These are phyloP conservation scores for Lycocerus yunnanus DNA, from an alignment of 2,888 invertebrate species.

Conservation along the genomic window DNA sequence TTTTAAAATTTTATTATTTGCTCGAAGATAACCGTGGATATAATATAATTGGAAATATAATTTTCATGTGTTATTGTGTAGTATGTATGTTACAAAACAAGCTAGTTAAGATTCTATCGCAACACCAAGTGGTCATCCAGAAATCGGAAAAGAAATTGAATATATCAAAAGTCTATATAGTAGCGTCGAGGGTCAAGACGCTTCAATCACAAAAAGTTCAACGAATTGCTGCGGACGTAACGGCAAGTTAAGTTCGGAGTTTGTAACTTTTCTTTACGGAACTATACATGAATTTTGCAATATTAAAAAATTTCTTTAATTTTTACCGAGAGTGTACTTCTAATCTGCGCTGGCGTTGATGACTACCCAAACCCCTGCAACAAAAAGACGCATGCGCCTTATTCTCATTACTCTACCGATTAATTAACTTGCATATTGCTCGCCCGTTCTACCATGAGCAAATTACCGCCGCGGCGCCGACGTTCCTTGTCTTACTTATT, in stretches of 20 bases:
- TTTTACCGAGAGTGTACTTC: conserved; percentile 61
- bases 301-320: conserved; percentile 43
- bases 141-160: conserved; percentile 5
- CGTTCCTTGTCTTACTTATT: conserved; percentile 34
- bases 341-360: conserved; percentile 66
- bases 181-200: conserved; percentile 38
- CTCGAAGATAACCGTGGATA: not conserved
- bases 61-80: not conserved
- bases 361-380: conserved; percentile 60
- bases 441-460: conserved; percentile 55
- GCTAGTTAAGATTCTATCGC: conserved; percentile 3
- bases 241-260: conserved; percentile 26
- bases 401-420: conserved; percentile 59
- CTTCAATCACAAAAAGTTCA: conserved; percentile 37
- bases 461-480: conserved; percentile 45
- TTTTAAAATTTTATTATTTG: not conserved
- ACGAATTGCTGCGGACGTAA: conserved; percentile 25
- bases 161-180: conserved; percentile 22
- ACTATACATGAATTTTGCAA: conserved; percentile 25
- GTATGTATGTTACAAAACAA: not conserved
- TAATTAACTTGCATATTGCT: conserved; percentile 60
- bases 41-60: not conserved
- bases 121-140: not conserved
- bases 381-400: conserved; percentile 53
- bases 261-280: conserved; percentile 18